Conservation (phyloP, 2,113 vertebrate genomes). For the Cyrtonyx montezumae region DNA sequence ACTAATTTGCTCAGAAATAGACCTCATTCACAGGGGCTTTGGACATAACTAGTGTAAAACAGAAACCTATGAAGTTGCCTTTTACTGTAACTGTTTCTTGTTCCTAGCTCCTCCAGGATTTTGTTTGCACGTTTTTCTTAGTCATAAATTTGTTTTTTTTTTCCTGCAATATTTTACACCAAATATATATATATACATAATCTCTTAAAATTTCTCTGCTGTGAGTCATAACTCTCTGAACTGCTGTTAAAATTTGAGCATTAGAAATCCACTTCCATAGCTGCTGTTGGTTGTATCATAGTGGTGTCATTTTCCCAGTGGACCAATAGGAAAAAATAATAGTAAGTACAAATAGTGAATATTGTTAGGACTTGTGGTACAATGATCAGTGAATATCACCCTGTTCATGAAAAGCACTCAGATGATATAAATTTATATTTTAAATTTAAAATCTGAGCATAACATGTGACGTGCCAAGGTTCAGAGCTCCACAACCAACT, state of each 20-base stretch:
- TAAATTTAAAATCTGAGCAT: not conserved
- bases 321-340: not conserved
- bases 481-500: not conserved
- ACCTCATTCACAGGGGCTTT: not conserved
- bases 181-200: not conserved
- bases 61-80: not conserved
- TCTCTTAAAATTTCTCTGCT: slow-evolving; percentile 7
- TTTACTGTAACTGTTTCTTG: not conserved
- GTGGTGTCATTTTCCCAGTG: not conserved
- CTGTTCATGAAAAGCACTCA: not conserved
- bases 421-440: not conserved
- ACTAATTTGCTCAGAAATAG: not conserved
- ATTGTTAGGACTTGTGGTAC: not conserved
- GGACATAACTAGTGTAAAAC: not conserved
- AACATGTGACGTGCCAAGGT: not conserved
- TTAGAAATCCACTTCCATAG: not conserved
- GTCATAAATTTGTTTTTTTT: slow-evolving; percentile 27
- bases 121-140: not conserved
- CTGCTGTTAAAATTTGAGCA: not conserved
- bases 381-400: not conserved
- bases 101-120: not conserved
- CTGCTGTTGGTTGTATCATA: not conserved
- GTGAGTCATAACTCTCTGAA: not conserved
- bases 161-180: not conserved
- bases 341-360: not conserved